These are phyloP conservation scores for Frankliniella fusca DNA, from an alignment of 2,888 invertebrate species.

Conservation along the genomic window DNA sequence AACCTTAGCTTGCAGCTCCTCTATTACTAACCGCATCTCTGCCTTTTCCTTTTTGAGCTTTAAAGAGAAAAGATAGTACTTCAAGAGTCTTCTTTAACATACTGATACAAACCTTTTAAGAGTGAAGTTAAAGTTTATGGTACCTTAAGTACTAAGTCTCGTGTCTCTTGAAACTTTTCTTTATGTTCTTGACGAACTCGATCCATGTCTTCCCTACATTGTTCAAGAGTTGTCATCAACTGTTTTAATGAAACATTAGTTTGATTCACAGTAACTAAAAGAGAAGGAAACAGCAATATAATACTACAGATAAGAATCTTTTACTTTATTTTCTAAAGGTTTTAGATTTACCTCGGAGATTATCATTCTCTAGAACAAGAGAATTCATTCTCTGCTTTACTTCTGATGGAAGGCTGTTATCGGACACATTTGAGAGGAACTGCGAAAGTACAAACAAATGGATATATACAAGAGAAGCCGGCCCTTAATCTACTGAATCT, in stretches of 20 bases:
- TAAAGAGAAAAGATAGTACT: not conserved
- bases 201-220: not conserved
- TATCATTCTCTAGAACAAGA: not conserved
- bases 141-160: not conserved
- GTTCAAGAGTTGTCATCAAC: not conserved
- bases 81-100: too few species aligned
- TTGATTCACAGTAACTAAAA: not conserved
- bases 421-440: not conserved
- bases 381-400: not conserved
- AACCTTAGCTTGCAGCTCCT: not conserved
- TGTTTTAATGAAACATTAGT: not conserved
- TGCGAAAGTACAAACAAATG: not conserved
- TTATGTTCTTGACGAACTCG: not conserved
- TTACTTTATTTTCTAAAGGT: not conserved
- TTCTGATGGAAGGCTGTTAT: not conserved
- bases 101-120: too few species aligned
- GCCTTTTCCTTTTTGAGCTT: not conserved
- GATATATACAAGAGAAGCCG: not conserved
- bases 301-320: not conserved
- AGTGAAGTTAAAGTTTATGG: too few species aligned
- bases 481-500: too few species aligned
- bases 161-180: slow-evolving; percentile 14
- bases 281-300: not conserved
- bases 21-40: not conserved
- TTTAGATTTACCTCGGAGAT: not conserved